These are phyloP conservation scores for Chloroclysta siterata DNA, from an alignment of 2,888 invertebrate species.

Conservation along the genomic window DNA sequence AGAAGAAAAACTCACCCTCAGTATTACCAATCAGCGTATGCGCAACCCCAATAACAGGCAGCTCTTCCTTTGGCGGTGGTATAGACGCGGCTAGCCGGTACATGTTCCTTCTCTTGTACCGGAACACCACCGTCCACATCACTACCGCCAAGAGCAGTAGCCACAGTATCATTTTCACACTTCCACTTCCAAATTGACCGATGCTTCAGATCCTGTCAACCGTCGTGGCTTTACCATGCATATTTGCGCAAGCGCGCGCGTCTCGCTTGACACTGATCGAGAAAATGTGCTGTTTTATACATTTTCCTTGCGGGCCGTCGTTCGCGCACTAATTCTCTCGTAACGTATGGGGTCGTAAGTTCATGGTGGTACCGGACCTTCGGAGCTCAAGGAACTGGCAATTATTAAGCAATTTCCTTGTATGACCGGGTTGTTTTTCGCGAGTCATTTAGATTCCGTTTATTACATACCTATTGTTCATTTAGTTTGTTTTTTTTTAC, in stretches of 20 bases:
- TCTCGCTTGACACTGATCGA: constrained; percentile 24
- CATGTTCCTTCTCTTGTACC: constrained; percentile 61
- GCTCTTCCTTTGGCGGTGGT: constrained; percentile 44
- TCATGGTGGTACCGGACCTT: constrained; percentile 56
- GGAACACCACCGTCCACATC: constrained; percentile 55
- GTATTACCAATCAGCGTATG: constrained; percentile 58
- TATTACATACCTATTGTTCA: no score
- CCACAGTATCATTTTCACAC: constrained; percentile 56
- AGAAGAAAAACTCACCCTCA: constrained; percentile 59
- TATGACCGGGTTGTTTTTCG: constrained; percentile 6
- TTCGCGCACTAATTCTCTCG: constrained; percentile 52
- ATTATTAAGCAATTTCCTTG: constrained; percentile 29
- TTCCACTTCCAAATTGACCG: constrained; percentile 24
- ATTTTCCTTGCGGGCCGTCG: constrained; percentile 45
- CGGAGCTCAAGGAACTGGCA: constrained; percentile 48
- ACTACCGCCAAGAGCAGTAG: constrained; percentile 49
- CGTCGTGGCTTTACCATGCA: constrained; percentile 18
- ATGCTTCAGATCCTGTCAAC: constrained; percentile 23
- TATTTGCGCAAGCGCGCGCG: constrained; percentile 7
- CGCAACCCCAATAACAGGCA: constrained; percentile 65
- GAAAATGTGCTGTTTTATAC: constrained; percentile 32
- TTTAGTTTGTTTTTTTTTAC: no score
- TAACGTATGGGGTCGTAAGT: constrained; percentile 54
- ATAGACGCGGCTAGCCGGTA: constrained; percentile 59
- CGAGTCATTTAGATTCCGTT: constrained; percentile 15